phyloP scores from a whole-genome alignment of 2,113 vertebrate genomes.

The Mellivora capensis region DNA sequence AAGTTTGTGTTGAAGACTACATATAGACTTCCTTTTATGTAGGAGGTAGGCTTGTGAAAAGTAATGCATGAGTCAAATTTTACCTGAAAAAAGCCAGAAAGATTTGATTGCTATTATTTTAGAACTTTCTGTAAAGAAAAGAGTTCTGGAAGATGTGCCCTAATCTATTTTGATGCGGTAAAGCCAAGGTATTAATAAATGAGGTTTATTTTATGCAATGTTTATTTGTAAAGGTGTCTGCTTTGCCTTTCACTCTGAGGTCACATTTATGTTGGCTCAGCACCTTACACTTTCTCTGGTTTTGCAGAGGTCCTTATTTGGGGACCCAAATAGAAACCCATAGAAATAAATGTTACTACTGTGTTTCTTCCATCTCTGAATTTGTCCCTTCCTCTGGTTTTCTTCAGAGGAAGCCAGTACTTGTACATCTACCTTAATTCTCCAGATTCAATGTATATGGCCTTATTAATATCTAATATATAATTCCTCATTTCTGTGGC shows the following conservation, averaged over 20 bases:
- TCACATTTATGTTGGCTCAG: background rate
- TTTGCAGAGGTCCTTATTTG: background rate
- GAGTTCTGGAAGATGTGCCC: background rate
- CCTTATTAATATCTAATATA: background rate
- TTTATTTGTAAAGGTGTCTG: background rate
- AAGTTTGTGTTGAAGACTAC: background rate
- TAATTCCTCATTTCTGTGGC: background rate
- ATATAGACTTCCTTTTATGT: background rate
- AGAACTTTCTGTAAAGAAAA: conserved; percentile 5
- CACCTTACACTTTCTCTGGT: background rate
- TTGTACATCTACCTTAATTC: background rate
- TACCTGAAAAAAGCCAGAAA: conserved; percentile 16
- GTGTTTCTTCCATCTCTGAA: conserved; percentile 23
- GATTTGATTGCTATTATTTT: background rate
- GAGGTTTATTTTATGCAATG: background rate
- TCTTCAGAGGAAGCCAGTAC: background rate
- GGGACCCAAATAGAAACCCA: background rate
- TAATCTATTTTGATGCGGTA: background rate
- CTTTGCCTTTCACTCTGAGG: background rate
- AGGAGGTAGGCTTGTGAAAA: background rate
- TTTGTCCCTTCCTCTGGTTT: background rate
- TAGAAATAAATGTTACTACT: background rate
- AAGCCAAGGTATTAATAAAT: conserved; percentile 8
- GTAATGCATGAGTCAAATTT: background rate
- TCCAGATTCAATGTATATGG: background rate